phyloP scores from a whole-genome alignment of 2,113 vertebrate species.

The Muscicapa adusta region DNA sequence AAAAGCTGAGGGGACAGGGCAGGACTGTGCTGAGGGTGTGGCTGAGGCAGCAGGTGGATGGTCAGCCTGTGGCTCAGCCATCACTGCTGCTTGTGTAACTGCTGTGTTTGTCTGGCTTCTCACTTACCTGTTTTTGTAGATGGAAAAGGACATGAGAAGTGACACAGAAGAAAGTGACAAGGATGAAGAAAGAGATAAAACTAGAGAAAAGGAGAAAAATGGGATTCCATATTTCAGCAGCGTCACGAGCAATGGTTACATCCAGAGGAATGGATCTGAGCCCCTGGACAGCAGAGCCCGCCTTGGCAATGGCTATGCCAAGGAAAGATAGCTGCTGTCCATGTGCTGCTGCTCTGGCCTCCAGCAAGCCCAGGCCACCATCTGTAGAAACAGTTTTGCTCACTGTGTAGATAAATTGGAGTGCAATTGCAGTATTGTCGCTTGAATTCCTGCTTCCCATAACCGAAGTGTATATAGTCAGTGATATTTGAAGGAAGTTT shows the following conservation, averaged over 20 bases:
- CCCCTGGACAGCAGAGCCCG: background rate
- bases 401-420: background rate
- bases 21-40: background rate
- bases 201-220: slow-evolving; percentile 57
- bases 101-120: slow-evolving; percentile 76
- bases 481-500: background rate
- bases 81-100: slow-evolving; percentile 52
- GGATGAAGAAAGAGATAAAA: slow-evolving; percentile 38
- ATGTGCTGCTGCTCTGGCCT: background rate
- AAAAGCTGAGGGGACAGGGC: background rate
- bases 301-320: slow-evolving; percentile 18
- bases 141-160: slow-evolving; percentile 88
- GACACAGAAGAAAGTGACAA: slow-evolving; percentile 82
- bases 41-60: background rate
- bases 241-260: slow-evolving; percentile 62
- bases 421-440: background rate
- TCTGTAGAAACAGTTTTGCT: background rate
- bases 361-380: background rate
- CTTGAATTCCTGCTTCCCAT: background rate
- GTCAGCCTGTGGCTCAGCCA: slow-evolving; percentile 15
- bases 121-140: slow-evolving; percentile 79
- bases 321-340: slow-evolving; percentile 23
- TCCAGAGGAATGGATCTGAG: slow-evolving; percentile 47
- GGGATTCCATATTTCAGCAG: slow-evolving; percentile 11
- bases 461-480: background rate